These are phyloP conservation scores for Siniperca chuatsi DNA, from an alignment of 2,113 vertebrate genomes.

Conservation along the genomic window DNA sequence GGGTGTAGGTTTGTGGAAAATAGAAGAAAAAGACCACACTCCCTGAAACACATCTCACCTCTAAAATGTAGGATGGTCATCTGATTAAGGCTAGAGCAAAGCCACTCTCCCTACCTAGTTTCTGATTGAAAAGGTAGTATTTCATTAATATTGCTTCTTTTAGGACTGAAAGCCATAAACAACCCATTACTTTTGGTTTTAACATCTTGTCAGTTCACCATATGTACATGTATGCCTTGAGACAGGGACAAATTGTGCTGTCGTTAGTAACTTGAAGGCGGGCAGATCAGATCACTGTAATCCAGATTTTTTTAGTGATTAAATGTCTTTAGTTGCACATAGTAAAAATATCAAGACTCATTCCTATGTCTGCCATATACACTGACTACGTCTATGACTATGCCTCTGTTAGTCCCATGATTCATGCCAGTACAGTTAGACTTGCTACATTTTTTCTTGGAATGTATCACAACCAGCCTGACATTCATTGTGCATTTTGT, in stretches of 20 bases:
- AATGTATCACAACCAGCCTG: slow-evolving; percentile 73
- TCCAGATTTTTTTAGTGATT: not conserved
- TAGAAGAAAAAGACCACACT: slow-evolving; percentile 36
- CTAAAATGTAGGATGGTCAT: slow-evolving; percentile 20
- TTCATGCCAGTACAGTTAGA: slow-evolving; percentile 58
- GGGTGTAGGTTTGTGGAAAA: slow-evolving; percentile 37
- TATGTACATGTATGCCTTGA: not conserved
- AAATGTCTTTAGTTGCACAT: not conserved
- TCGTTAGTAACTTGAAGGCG: slow-evolving; percentile 7
- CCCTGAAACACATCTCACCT: slow-evolving; percentile 28
- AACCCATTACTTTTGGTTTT: not conserved
- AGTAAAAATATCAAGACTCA: slow-evolving; percentile 24
- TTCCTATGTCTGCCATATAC: slow-evolving; percentile 9
- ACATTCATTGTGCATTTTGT: slow-evolving; percentile 81
- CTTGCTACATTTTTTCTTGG: slow-evolving; percentile 70
- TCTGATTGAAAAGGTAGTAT: slow-evolving; percentile 45
- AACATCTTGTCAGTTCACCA: not conserved
- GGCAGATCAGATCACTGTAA: not conserved
- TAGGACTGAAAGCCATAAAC: slow-evolving; percentile 8
- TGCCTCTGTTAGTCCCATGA: slow-evolving; percentile 39
- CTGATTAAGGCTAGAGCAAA: slow-evolving; percentile 62
- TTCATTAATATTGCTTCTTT: slow-evolving; percentile 71
- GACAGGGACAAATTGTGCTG: not conserved
- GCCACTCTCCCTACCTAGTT: slow-evolving; percentile 10
- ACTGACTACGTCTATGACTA: slow-evolving; percentile 3